Percentiles rank a stretch among this genome's conserved stretches.
Evolutionary conservation across 2,113 vertebrate genomes (phyloP).

Genomic region (Athene cunicularia): DNA sequence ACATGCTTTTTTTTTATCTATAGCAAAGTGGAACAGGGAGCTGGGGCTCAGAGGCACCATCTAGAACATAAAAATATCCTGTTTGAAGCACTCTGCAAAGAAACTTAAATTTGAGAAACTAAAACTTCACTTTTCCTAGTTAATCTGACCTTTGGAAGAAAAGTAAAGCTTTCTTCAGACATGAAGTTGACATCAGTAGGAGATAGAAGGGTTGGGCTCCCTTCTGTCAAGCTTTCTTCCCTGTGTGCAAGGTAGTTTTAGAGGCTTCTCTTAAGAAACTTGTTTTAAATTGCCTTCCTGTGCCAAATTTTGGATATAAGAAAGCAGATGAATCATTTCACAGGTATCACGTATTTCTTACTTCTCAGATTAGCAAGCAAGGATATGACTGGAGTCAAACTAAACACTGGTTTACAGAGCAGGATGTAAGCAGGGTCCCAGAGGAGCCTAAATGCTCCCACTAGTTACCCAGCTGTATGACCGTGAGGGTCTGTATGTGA

Average conservation of each 20-base stretch:
- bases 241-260: not conserved
- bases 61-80: not conserved
- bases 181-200: not conserved
- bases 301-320: not conserved
- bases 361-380: not conserved
- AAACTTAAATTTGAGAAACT: not conserved
- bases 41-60: not conserved
- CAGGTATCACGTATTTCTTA: not conserved
- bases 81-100: not conserved
- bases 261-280: not conserved
- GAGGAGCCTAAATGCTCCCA: not conserved
- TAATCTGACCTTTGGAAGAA: not conserved
- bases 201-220: not conserved
- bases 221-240: not conserved
- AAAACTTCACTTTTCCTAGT: not conserved
- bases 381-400: not conserved
- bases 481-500: fast-evolving
- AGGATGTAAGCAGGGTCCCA: not conserved
- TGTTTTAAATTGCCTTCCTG: not conserved
- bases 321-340: not conserved
- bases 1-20: not conserved
- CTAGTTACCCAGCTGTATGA: not conserved
- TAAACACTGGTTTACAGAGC: not conserved
- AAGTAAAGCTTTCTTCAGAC: not conserved
- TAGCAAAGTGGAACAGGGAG: not conserved